Percentiles rank a stretch among this genome's conserved stretches.
Evolutionary conservation across 2,797 vertebrate species (phyloP).

Genomic region (Crocidura indochinensis): DNA sequence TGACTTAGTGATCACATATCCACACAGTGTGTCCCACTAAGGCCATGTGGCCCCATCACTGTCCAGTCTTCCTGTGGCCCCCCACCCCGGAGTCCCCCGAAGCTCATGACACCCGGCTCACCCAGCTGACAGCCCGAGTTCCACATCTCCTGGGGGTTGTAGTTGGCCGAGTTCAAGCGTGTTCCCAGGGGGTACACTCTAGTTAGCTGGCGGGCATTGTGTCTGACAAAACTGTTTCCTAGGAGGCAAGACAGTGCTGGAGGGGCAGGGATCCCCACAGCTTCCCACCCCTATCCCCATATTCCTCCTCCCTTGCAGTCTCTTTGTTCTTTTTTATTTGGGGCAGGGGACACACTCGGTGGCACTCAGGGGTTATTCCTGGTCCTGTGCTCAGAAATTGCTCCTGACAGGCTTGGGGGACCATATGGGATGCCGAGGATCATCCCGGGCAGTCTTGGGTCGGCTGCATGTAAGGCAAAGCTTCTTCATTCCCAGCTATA

Average conservation of each 20-base stretch:
- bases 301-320: neutral
- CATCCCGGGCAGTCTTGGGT: too few relatives aligned
- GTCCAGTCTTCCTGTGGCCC: neutral
- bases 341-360: too few relatives aligned
- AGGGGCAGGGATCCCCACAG: neutral
- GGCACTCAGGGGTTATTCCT: too few relatives aligned
- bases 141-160: slow-evolving; percentile 99
- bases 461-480: neutral
- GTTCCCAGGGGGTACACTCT: slow-evolving; percentile 96
- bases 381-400: too few relatives aligned
- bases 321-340: neutral
- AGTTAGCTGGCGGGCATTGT: slow-evolving; percentile 95
- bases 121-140: slow-evolving; percentile 97
- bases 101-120: slow-evolving; percentile 85
- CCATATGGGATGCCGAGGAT: too few relatives aligned
- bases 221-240: slow-evolving; percentile 94
- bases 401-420: too few relatives aligned
- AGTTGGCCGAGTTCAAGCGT: slow-evolving; percentile 97
- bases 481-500: neutral
- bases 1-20: neutral
- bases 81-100: too few relatives aligned
- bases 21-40: neutral
- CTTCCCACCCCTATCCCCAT: neutral
- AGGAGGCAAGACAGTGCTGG: neutral
- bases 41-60: neutral